Conservation (phyloP, 2,797 vertebrate genomes). For the Onychomys torridus region DNA sequence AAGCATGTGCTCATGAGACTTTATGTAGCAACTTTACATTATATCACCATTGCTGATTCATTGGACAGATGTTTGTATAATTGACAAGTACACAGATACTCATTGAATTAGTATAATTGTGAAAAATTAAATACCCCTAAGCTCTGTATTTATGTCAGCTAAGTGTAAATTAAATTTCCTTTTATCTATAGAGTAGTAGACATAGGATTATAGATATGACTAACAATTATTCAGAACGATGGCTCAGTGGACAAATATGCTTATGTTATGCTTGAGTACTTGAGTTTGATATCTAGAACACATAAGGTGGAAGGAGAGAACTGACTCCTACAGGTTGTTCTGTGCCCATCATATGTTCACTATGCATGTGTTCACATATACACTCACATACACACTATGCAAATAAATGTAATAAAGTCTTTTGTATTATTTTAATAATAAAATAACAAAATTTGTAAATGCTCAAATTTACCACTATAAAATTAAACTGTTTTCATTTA, state of each 20-base stretch:
- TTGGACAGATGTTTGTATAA: conserved; percentile 64
- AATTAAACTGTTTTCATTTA: conserved; percentile 73
- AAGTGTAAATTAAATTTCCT: conserved; percentile 84
- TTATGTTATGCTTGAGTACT: background rate
- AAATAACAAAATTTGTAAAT: conserved; percentile 77
- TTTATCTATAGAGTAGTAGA: conserved; percentile 74
- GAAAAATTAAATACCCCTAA: conserved; percentile 72
- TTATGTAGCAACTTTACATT: conserved; percentile 73
- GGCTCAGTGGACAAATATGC: background rate
- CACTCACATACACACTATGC: background rate
- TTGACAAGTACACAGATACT: conserved; percentile 79
- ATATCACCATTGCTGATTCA: conserved; percentile 75
- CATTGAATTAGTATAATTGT: conserved; percentile 81
- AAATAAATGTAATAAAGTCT: conserved; percentile 61
- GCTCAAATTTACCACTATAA: conserved; percentile 81
- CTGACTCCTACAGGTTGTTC: background rate
- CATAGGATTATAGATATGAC: conserved; percentile 74
- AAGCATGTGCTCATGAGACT: conserved; percentile 77
- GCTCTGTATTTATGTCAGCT: conserved; percentile 80
- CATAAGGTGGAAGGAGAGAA: background rate
- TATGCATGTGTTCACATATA: background rate
- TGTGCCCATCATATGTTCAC: background rate
- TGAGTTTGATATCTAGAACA: background rate
- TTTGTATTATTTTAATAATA: conserved; percentile 85
- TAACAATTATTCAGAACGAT: conserved; percentile 68